These are phyloP conservation scores for Ptiloglossa arizonensis DNA, from an alignment of 1,140 invertebrate genomes.

Conservation along the genomic window DNA sequence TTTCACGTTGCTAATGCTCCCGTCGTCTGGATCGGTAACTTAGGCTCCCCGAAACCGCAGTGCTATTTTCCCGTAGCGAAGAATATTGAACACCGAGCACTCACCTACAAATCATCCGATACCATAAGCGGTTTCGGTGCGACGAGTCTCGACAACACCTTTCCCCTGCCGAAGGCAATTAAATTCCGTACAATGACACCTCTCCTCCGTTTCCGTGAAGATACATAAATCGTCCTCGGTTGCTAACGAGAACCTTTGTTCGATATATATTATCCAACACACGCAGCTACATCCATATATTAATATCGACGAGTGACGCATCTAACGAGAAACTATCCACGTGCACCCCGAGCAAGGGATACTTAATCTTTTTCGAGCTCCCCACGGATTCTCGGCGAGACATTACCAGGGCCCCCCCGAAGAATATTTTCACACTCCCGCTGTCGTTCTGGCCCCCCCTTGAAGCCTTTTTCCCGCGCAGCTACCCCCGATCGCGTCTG, in stretches of 20 bases:
- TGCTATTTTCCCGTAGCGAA: conserved; percentile 18
- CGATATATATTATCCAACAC: conserved; percentile 31
- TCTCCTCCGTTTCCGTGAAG: neutral
- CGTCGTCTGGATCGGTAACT: neutral
- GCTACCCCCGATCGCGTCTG: conserved; percentile 49
- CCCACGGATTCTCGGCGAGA: conserved; percentile 49
- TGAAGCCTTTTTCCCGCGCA: conserved; percentile 25
- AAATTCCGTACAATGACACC: conserved; percentile 39
- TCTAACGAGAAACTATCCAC: conserved; percentile 60
- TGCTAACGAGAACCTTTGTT: conserved; percentile 46
- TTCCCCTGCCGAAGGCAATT: conserved; percentile 9
- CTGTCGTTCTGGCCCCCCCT: neutral
- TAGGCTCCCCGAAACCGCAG: conserved; percentile 1
- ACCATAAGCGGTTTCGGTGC: neutral
- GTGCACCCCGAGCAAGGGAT: conserved; percentile 51
- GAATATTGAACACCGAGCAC: neutral
- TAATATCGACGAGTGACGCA: conserved; percentile 63
- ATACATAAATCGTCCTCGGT: conserved; percentile 24
- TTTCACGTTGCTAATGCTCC: no score
- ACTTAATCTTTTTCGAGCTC: conserved; percentile 61
- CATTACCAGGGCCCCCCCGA: conserved; percentile 30
- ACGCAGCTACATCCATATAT: conserved; percentile 49
- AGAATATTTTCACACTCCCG: conserved; percentile 67
- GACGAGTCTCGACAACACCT: conserved; percentile 10
- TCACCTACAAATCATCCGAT: conserved; percentile 3